A percentile compares a stretch with the other conserved stretches of the same genome.
Evolutionary conservation across 2,888 invertebrate species (phyloP).

Genomic region (Stenurella melanura): DNA sequence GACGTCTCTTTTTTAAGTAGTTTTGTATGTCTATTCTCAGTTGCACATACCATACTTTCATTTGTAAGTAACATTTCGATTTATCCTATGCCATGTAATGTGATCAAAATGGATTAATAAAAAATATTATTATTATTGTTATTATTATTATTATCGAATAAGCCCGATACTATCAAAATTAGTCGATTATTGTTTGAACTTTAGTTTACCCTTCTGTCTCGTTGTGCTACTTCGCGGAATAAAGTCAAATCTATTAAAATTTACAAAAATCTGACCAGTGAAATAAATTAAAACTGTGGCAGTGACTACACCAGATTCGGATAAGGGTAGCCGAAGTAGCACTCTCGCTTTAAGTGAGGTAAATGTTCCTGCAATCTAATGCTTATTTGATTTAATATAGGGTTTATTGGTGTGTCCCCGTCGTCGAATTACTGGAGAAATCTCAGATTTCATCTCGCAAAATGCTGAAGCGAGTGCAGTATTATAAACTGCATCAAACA

Average conservation of each 20-base stretch:
- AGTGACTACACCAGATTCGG: conserved; percentile 25
- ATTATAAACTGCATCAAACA: conserved; percentile 30
- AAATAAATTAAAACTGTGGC: conserved; percentile 27
- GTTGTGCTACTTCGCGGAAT: background rate
- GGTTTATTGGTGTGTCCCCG: conserved; percentile 4
- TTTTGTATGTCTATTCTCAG: too few relatives aligned
- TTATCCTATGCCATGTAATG: too few relatives aligned
- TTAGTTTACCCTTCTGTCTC: background rate
- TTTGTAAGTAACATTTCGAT: too few relatives aligned
- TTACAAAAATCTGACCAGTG: conserved; percentile 23
- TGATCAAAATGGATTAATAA: too few relatives aligned
- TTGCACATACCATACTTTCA: too few relatives aligned
- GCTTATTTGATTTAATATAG: conserved; percentile 29
- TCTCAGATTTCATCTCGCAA: conserved; percentile 17
- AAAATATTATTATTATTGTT: too few relatives aligned
- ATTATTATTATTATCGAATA: too few relatives aligned
- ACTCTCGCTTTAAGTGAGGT: conserved; percentile 22
- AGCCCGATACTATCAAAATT: too few relatives aligned
- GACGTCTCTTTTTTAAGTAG: too few relatives aligned
- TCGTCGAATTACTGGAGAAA: conserved; percentile 6
- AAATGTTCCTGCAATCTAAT: conserved; percentile 30
- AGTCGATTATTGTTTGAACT: too few relatives aligned
- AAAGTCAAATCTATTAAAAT: conserved; percentile 21
- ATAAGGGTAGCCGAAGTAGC: conserved; percentile 19
- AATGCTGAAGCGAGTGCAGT: background rate